Conservation (phyloP, 2,888 invertebrate species). For the Microdon myrmicae region DNA sequence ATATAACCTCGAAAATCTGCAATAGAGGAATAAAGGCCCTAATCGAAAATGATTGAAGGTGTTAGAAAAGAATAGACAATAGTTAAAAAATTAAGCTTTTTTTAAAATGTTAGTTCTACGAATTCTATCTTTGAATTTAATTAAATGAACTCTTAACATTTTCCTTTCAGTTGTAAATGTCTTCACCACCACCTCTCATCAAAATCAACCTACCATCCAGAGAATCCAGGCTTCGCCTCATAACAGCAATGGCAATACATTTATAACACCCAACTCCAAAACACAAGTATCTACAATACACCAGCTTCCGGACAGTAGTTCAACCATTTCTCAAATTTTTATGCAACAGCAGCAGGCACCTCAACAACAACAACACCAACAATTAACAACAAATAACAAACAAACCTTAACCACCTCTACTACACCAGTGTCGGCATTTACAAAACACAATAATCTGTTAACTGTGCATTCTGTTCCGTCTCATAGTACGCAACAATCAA, state of each 20-base stretch:
- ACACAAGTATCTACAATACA: conserved; percentile 44
- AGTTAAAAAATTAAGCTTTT: no score
- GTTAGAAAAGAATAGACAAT: no score
- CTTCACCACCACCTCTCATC: conserved; percentile 55
- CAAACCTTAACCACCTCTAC: conserved; percentile 17
- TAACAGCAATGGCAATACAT: conserved; percentile 49
- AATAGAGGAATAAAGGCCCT: no score
- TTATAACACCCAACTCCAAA: conserved; percentile 32
- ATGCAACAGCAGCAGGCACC: conserved; percentile 50
- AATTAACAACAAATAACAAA: conserved; percentile 38
- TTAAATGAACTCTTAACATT: not conserved
- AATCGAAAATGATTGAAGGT: no score
- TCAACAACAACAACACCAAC: conserved; percentile 37
- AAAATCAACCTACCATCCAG: conserved; percentile 52
- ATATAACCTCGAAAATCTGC: no score
- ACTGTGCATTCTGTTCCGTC: conserved; percentile 55
- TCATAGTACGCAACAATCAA: conserved; percentile 38
- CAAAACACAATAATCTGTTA: conserved; percentile 53
- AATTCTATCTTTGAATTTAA: not conserved
- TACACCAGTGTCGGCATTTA: conserved; percentile 25
- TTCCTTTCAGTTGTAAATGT: conserved; percentile 60
- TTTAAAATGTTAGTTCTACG: not conserved
- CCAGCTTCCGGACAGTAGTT: conserved; percentile 55
- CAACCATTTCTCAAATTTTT: conserved; percentile 55
- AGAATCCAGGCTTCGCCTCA: conserved; percentile 55